Evolutionary conservation across 1,140 invertebrate genomes (phyloP), one percentile per base, ranked within the genome.

Genomic region (Phenacoccus solenopsis): DNA sequence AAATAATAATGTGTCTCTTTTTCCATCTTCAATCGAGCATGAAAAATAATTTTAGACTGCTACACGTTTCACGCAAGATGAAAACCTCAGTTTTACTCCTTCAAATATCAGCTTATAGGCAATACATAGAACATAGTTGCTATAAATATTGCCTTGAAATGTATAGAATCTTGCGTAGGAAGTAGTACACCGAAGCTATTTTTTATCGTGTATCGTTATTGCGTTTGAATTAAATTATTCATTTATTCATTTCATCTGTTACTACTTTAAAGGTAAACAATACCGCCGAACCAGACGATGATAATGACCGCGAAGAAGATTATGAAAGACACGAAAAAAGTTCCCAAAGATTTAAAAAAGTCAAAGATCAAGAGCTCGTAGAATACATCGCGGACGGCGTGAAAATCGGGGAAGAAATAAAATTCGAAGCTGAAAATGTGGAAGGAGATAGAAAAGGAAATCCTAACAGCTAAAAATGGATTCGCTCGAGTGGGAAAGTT

Each of bases 201-300:
- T n/a, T n/a, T 28, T 22, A 32, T 70, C 27, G 69, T 24, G 13
- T 24, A 3, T 10, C 27, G 22, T 64, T 22, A 57, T 24, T 24
- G 67, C 28, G 22, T 13, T 30, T 38, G 13, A 1, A 30, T 30
- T 69, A n/a, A n/a, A n/a, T n/a, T n/a, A n/a, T n/a, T n/a, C n/a
- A n/a, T n/a, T n/a, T n/a, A n/a, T n/a, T n/a, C n/a, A n/a, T n/a
- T n/a, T n/a, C n/a, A n/a, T n/a, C n/a, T n/a, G n/a, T n/a, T n/a
- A n/a, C n/a, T n/a, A n/a, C n/a, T n/a, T n/a, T n/a, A n/a, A n/a
- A 84, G 81, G 81, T 92, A 74, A 84, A 87, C 75, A 86, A 91
- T 83, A 84, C 89, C 75, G 88, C 90, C 72, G 77, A 88, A 67
- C 84, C 86, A 1, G 86, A 88, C 69, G 81, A 84, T 73, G 78